Conservation (phyloP, 1,140 invertebrate species). For the Adelges cooleyi region DNA sequence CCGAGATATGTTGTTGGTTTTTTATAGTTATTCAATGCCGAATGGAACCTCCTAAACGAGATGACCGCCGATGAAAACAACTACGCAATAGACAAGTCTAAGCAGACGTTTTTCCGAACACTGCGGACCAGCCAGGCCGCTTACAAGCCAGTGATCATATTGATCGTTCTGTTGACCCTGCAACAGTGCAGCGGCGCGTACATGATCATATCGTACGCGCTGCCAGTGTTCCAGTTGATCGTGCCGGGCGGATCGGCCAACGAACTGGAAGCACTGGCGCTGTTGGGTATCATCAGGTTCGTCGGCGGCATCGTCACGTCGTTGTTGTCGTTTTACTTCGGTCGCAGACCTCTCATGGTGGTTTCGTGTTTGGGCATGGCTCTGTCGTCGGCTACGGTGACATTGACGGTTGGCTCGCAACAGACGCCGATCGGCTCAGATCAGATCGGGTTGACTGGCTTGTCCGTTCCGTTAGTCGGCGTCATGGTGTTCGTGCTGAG, state of each 20-base stretch:
- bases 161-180: conserved; percentile 43
- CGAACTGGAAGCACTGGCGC: conserved; percentile 40
- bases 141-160: conserved; percentile 44
- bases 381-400: not conserved
- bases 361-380: conserved; percentile 46
- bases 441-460: no score
- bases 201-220: conserved; percentile 56
- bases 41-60: not conserved
- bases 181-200: conserved; percentile 50
- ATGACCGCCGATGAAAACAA: not conserved
- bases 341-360: conserved; percentile 42
- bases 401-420: no score
- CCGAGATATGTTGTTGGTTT: no score
- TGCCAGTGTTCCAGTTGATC: conserved; percentile 45
- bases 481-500: conserved; percentile 44
- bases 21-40: conserved; percentile 19
- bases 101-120: conserved; percentile 6
- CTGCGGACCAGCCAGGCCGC: not conserved
- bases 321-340: conserved; percentile 43
- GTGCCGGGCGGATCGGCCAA: conserved; percentile 38
- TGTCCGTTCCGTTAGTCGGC: conserved; percentile 38
- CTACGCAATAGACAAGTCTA: no score
- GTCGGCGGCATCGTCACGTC: conserved; percentile 41
- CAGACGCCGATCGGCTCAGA: no score
- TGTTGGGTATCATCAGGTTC: conserved; percentile 44